A percentile compares a stretch with the other conserved stretches of the same genome.
Evolutionary conservation across 2,888 invertebrate genomes (phyloP).

Genomic region (Myopa tessellatipennis): DNA sequence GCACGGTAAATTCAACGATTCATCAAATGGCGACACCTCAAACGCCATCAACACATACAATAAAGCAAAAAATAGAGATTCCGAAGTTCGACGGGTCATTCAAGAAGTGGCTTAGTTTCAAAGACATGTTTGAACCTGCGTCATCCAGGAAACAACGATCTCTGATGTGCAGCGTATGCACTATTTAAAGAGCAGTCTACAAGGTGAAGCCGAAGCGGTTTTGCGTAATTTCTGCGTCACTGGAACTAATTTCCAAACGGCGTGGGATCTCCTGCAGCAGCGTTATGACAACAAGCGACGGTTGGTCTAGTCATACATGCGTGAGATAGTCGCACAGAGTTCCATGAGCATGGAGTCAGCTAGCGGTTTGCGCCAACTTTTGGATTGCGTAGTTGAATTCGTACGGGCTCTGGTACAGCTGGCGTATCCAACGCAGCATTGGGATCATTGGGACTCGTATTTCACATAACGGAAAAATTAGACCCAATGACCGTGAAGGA

Average conservation of each 20-base stretch:
- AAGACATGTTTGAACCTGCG: slow-evolving; percentile 2
- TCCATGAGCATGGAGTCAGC: slow-evolving; percentile 27
- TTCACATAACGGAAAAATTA: slow-evolving; percentile 42
- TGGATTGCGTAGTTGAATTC: slow-evolving; percentile 39
- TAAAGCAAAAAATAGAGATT: neutral
- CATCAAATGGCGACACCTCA: too few relatives aligned
- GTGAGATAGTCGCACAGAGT: neutral
- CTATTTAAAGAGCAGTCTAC: too few relatives aligned
- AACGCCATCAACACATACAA: neutral
- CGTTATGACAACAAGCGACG: slow-evolving; percentile 43
- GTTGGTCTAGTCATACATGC: neutral
- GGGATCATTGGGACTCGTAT: slow-evolving; percentile 45
- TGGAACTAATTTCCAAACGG: slow-evolving; percentile 39
- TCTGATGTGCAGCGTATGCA: neutral
- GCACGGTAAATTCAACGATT: too few relatives aligned
- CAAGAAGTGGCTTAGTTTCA: neutral
- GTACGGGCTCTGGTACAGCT: slow-evolving; percentile 39
- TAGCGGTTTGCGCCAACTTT: neutral
- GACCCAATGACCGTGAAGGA: slow-evolving; percentile 39
- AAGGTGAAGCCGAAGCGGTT: too few relatives aligned
- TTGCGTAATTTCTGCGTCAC: slow-evolving; percentile 16
- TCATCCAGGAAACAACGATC: neutral
- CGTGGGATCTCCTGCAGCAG: slow-evolving; percentile 42
- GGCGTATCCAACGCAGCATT: too few relatives aligned
- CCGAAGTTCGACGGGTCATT: neutral